Evolutionary conservation across 2,888 invertebrate species (phyloP).

Genomic region (Erynnis tages): DNA sequence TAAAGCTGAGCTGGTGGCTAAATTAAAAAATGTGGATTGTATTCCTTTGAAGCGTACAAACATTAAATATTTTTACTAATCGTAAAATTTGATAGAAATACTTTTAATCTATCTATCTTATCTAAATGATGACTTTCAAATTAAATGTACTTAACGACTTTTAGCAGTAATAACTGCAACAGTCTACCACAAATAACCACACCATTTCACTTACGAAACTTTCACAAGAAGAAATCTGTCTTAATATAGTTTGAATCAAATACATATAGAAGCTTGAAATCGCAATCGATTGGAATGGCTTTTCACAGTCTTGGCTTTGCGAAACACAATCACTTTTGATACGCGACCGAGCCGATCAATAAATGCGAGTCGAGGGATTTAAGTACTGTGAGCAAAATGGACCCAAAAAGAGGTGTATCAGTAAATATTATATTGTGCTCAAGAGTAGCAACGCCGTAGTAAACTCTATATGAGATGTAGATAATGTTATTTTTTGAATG

Average conservation of each 20-base stretch:
- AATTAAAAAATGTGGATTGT: conserved; percentile 16
- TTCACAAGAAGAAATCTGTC: no score
- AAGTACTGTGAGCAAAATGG: neutral
- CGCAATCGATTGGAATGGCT: conserved; percentile 9
- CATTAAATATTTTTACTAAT: neutral
- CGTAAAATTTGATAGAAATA: neutral
- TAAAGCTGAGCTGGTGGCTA: conserved; percentile 12
- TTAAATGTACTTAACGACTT: no score
- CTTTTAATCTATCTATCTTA: neutral
- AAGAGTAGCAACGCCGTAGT: neutral
- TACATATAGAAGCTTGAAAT: neutral
- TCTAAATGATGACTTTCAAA: no score
- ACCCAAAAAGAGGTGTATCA: neutral
- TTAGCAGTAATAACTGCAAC: no score
- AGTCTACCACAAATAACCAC: no score
- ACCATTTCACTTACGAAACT: no score
- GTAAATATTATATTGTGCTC: neutral
- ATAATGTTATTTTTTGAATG: no score
- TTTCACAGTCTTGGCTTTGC: neutral
- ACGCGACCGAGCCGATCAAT: conserved; percentile 3
- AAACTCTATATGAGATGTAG: no score
- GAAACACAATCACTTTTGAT: conserved; percentile 9
- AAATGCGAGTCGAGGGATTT: neutral
- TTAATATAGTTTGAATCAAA: no score
- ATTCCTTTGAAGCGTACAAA: neutral